Evolutionary conservation across 2,797 vertebrate species (phyloP), one percentile per base, ranked within the genome.

Genomic region (Lutjanus campechanus): DNA sequence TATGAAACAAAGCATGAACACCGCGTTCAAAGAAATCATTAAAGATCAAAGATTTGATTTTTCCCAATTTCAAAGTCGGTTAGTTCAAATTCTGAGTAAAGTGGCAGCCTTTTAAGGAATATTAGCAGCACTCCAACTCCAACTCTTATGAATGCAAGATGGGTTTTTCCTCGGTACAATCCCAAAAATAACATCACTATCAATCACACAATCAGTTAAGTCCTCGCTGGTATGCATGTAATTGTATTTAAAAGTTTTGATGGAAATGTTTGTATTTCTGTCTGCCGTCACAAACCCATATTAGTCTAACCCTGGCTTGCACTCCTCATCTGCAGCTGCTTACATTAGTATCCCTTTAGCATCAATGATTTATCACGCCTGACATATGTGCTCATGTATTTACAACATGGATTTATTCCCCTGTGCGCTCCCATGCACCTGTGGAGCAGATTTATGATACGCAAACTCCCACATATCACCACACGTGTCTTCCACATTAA

Each of bases 341-440:
- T 77, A 58, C 59, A 83, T 81, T 72, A 74, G 51, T 8, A 43
- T 69, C 65, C 54, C 6, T 20, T 86, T 83, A 74, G 64, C 69
- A 51, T 68, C 41, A 53, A 25, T 81, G 77, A 91, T 92, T 88
- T 82, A 89, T 87, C 25, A 25, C 64, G 66, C 17, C 36, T 81
- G 81, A 85, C 83, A 76, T 56, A 70, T 85, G 72, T 77, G 71
- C 83, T 86, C 77, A 78, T 87, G 81, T 82, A 74, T 89, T 86
- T 82, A 89, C 80, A 82, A 77, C 74, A 49, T 56, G 66, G 69
- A 76, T 89, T 70, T 59, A 74, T 77, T 73, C 77, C 59, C 62
- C 10, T 4, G 51, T 60, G 63, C 20, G 25, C 66, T 81, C 58
- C 19, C 67, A 46, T 63, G 75, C 88, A 90, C 87, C 84, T 86